Evolutionary conservation across 2,888 invertebrate species (phyloP).

Genomic region (Leucoptera coffeella): DNA sequence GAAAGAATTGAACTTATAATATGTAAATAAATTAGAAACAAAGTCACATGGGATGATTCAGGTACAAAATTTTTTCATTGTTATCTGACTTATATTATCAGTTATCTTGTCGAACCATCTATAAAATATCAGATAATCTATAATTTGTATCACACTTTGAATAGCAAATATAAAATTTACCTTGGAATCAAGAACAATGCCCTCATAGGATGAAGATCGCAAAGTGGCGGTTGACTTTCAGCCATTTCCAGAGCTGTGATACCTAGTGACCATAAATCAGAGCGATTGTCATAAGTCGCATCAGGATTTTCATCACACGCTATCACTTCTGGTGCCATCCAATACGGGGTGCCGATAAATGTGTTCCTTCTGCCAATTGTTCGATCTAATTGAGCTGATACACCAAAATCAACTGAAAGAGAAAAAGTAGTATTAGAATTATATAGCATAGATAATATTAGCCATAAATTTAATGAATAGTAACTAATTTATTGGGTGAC

Average conservation of each 20-base stretch:
- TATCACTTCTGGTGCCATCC: constrained; percentile 99
- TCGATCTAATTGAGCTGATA: constrained; percentile 96
- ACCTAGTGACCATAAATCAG: constrained; percentile 86
- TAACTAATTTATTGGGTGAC: too few species aligned
- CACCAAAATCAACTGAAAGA: constrained; percentile 91
- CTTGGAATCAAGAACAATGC: constrained; percentile 95
- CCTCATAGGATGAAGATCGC: constrained; percentile 99
- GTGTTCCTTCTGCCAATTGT: constrained; percentile 98
- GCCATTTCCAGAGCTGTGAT: constrained; percentile 99
- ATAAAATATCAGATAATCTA: too few species aligned
- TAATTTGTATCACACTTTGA: too few species aligned
- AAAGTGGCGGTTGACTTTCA: constrained; percentile 97
- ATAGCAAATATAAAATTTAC: constrained; percentile 11
- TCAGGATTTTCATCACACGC: constrained; percentile 99
- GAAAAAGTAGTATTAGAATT: not conserved
- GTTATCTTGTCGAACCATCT: too few species aligned
- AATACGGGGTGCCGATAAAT: constrained; percentile 96
- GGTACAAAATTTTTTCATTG: too few species aligned
- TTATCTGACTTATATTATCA: too few species aligned
- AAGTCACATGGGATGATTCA: too few species aligned
- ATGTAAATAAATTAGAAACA: too few species aligned
- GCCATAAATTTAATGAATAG: too few species aligned
- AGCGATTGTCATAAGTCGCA: constrained; percentile 97
- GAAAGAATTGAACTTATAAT: too few species aligned
- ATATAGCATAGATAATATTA: not conserved